Base-by-base conservation (phyloP, 2,797 vertebrate species). In the Lepus townsendii region DNA sequence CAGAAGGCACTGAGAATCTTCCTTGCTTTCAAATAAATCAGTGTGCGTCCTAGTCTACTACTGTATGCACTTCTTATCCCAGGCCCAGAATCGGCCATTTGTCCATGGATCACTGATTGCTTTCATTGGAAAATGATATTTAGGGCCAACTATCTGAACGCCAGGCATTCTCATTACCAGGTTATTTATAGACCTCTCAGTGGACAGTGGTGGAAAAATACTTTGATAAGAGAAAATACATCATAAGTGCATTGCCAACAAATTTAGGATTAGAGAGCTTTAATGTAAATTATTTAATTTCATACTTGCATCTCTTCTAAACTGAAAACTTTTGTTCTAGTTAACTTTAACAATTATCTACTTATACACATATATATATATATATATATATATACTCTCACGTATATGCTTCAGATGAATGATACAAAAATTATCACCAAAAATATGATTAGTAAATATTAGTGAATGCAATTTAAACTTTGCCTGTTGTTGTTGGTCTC, bases 111-210 rank as follows among this genome's bases (percentile, higher is more conserved):
- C 9, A 7, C 4, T 63, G 17, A 13, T 22, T 63, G 30, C 54
- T 69, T 85, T 65, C 38, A 89, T 5, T 50, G 32, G 32, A 69
- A 79, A 57, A 5, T 83, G 30, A 30, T 62, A 68, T 52, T 86
- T 83, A 30, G 32, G 91, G 17, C 8, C 73, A 85, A 80, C 78
- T 17, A 82, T 11, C 35, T 73, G 91, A 62, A 62, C 16, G 26
- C 47, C 38, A 57, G 5, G 3, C 5, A 62, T 26, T 24, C 9
- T 32, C 19, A 47, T 19, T 72, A 27, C 8, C 82, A 63, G 12
- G n/a, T 85, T 65, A 83, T 73, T 91, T 79, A 50, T 63, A 66
- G 84, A 75, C 30, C 3, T 93, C 77, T 93, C 65, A 85, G 20
- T 90, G 35, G 35, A 16, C 19, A 27, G 35, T 35, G n/a, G 4